Evolutionary conservation across 2,888 invertebrate genomes (phyloP).

Genomic region (Sphaerophoria taeniata): DNA sequence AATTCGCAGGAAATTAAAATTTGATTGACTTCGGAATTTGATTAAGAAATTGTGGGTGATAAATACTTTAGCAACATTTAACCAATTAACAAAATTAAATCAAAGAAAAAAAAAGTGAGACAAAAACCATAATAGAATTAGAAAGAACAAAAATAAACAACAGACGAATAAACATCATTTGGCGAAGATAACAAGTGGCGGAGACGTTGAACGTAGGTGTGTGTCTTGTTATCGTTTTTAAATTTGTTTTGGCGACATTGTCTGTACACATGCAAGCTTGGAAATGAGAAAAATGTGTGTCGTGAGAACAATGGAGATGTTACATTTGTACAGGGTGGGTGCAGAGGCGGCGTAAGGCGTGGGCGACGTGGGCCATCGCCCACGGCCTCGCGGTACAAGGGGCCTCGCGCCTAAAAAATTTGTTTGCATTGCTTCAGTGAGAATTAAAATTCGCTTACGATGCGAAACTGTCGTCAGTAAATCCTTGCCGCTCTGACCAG

Average conservation of each 20-base stretch:
- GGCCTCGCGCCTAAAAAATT: too few species aligned
- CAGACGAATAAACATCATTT: constrained; percentile 12
- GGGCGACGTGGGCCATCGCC: too few species aligned
- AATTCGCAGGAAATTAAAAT: constrained; percentile 26
- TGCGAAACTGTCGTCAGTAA: too few species aligned
- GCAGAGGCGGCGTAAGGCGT: too few species aligned
- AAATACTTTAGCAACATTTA: not conserved
- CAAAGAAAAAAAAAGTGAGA: not conserved
- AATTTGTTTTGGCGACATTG: constrained; percentile 20
- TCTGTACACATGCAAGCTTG: constrained; percentile 11
- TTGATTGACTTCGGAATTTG: not conserved
- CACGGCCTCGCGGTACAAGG: too few species aligned
- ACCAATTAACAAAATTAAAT: not conserved
- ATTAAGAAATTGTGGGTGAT: not conserved
- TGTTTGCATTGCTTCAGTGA: too few species aligned
- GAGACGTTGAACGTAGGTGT: constrained; percentile 8
- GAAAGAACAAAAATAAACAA: constrained; percentile 20
- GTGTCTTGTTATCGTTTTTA: constrained; percentile 30
- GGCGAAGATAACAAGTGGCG: constrained; percentile 27
- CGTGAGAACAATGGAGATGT: constrained; percentile 45
- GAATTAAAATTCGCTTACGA: too few species aligned
- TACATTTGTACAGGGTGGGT: constrained; percentile 12
- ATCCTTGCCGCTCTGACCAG: too few species aligned
- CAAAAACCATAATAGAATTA: constrained; percentile 21
- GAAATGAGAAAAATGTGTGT: not conserved